Conservation (phyloP, 2,113 vertebrate species). For the Capreolus pygargus region DNA sequence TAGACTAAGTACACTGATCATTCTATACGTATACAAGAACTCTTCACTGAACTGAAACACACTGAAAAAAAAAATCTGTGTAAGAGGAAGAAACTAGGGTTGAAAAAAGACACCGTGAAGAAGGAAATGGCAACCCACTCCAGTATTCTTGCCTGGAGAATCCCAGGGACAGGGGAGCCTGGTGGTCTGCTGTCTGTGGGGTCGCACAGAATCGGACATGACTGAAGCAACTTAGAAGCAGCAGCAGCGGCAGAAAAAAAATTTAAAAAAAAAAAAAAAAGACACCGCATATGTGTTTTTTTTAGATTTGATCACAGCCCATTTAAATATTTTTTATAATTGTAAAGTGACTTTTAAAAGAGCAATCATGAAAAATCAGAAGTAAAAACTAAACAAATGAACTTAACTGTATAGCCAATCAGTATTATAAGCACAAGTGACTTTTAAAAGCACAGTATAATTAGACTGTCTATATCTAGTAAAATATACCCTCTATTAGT, state of each 20-base stretch:
- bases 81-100: neutral
- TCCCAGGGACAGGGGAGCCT: too few species aligned
- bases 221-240: too few species aligned
- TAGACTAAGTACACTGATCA: neutral
- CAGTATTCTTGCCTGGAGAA: too few species aligned
- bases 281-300: neutral
- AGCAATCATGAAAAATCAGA: neutral
- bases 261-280: conserved; percentile 36
- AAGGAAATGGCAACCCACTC: too few species aligned
- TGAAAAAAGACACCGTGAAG: neutral
- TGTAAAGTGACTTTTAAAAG: neutral
- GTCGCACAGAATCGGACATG: too few species aligned
- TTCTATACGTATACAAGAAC: neutral
- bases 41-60: neutral
- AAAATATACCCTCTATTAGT: neutral
- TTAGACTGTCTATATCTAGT: neutral
- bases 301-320: neutral
- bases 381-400: conserved; percentile 11
- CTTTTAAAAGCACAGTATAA: neutral
- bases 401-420: neutral
- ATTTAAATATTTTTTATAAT: conserved; percentile 6
- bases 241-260: too few species aligned
- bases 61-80: neutral
- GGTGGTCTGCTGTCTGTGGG: too few species aligned
- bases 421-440: neutral